Base-by-base conservation (phyloP, 1,140 invertebrate species). In the Mycetomoellerius zeteki region DNA sequence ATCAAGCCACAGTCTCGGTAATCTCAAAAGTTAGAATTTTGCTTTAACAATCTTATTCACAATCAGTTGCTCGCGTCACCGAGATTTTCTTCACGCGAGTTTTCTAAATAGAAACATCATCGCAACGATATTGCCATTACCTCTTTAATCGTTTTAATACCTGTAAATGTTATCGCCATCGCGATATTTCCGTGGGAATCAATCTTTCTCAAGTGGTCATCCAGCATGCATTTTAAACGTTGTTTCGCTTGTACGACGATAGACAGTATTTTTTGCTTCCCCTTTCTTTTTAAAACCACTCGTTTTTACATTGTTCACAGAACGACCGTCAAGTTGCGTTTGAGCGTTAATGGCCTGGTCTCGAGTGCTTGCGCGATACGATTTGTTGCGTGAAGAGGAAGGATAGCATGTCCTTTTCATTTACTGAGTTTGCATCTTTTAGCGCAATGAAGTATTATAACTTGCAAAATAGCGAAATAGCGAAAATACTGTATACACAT, bases 401-500 rank as follows among this genome's bases (percentile, higher is more conserved):
- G 3, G 5, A 4, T 65, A 21, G 33, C 69, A 27, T 69, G 65
- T 80, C 62, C 64, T 77, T 77, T 71, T 67, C 71, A 69, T 87
- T 77, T 64, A 64, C 60, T 14, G 30, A 43, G 73, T 78, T 78
- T 72, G 30, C 84, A 78, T 88, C 56, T 58, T 72, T 65, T 72
- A 10, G 50, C 33, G 84, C 24, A 78, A 64, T 77, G 52, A 88
- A 86, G 62, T 77, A 86, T 88, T 78, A 88, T 33, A 73, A 86
- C 47, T 80, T 14, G 27, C 47, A 37, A 21, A 47, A 64, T 21
- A 24, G 43, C 19, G 37, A 77, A 24, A 52, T 24, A 21, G 21
- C 33, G 75, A 43, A 77, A 64, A 69, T 37, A 30, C 27, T 24
- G 47, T 56, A 5, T 21, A 37, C 19, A 54, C 21, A 6, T 37